Conservation (phyloP, 1,140 invertebrate species). For the Dreissena rostriformis region DNA sequence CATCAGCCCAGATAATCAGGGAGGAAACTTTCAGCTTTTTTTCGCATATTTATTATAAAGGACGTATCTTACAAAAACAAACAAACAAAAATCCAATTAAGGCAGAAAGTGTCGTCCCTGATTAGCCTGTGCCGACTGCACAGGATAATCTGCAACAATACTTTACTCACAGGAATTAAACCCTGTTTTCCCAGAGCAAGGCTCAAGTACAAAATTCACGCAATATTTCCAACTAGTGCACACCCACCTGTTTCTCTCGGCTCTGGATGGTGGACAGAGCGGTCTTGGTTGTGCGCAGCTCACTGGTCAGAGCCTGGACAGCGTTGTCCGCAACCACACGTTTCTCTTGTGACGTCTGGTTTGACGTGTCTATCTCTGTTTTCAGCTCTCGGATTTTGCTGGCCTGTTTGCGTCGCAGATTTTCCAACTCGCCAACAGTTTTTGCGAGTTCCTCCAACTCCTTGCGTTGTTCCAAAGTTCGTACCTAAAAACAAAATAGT, state of each 20-base stretch:
- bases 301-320: constrained; percentile 80
- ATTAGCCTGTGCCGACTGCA: no score
- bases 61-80: no score
- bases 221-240: no score
- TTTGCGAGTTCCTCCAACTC: constrained; percentile 76
- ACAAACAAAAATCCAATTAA: no score
- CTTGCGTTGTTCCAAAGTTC: constrained; percentile 77
- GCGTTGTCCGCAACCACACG: constrained; percentile 75
- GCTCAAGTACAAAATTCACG: no score
- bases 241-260: constrained; percentile 79
- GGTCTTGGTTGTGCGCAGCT: constrained; percentile 79
- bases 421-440: constrained; percentile 79
- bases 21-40: no score
- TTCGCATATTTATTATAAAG: no score
- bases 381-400: constrained; percentile 78
- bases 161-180: no score
- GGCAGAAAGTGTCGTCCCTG: no score
- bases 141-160: no score
- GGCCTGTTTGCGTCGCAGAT: constrained; percentile 76
- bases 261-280: constrained; percentile 76
- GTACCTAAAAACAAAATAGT: constrained; percentile 60
- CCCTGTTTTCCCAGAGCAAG: no score
- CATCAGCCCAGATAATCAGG: no score
- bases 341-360: constrained; percentile 69
- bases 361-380: constrained; percentile 64